Conservation (phyloP, 2,797 vertebrate genomes). For the Capromys pilorides region DNA sequence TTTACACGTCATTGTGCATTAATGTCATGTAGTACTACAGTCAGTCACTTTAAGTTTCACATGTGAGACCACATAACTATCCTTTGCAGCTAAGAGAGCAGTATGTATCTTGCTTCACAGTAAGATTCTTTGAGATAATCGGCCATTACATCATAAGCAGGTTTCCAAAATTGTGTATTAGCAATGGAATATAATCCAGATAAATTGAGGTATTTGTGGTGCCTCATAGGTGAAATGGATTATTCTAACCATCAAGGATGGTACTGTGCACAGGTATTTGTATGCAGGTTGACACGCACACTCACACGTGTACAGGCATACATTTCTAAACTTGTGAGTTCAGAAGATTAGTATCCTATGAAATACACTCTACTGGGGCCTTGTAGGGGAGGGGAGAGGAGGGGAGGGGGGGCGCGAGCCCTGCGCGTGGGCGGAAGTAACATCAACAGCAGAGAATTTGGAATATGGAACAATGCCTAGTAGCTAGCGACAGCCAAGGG, state of each 20-base stretch:
- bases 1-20: background rate
- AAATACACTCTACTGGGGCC: background rate
- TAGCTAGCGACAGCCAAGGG: background rate
- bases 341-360: background rate
- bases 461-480: background rate
- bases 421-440: background rate
- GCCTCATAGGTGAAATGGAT: background rate
- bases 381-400: too few species aligned
- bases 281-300: rapidly evolving
- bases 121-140: background rate
- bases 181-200: background rate
- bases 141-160: constrained; percentile 10
- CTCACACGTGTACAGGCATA: background rate
- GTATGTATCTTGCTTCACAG: background rate
- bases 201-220: background rate
- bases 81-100: background rate
- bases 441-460: background rate
- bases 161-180: background rate
- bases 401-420: too few species aligned
- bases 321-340: background rate
- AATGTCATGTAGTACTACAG: constrained; percentile 22
- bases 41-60: background rate
- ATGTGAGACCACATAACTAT: background rate
- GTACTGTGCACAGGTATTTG: background rate
- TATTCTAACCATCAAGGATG: background rate